Evolutionary conservation across 2,888 invertebrate genomes (phyloP).

Genomic region (Neocrepidodera transversa): DNA sequence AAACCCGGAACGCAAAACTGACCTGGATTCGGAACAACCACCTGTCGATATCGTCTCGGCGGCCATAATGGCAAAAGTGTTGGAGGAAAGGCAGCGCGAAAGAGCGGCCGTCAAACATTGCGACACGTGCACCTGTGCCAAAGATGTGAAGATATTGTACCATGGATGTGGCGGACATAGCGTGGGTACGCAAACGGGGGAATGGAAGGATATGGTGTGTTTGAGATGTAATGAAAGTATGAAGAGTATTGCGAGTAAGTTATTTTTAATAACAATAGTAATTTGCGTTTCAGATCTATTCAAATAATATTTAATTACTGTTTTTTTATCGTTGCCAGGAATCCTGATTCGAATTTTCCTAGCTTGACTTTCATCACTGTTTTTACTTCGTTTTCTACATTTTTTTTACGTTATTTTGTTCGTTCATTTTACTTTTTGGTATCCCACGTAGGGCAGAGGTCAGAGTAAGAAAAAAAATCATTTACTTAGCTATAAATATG

Average conservation of each 20-base stretch:
- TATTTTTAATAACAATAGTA: neutral
- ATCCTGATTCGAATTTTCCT: no score
- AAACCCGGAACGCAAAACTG: constrained; percentile 54
- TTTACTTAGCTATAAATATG: neutral
- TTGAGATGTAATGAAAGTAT: constrained; percentile 66
- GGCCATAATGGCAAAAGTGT: constrained; percentile 88
- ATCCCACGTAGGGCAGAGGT: constrained; percentile 26
- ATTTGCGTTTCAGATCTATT: no score
- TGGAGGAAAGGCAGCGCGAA: constrained; percentile 86
- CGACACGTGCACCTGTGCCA: constrained; percentile 78
- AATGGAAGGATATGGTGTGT: constrained; percentile 65
- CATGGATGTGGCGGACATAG: constrained; percentile 65
- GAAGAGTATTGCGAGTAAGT: constrained; percentile 31
- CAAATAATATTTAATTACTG: no score
- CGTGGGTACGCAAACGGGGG: constrained; percentile 72
- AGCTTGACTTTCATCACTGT: no score
- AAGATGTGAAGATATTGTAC: constrained; percentile 63
- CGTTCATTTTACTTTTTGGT: no score
- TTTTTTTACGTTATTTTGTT: no score
- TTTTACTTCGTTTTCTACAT: no score
- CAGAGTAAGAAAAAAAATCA: no score
- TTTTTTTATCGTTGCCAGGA: neutral
- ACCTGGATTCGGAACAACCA: constrained; percentile 66
- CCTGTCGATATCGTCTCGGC: constrained; percentile 82
- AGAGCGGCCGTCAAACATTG: constrained; percentile 80